phyloP scores from a whole-genome alignment of 1,140 invertebrate genomes.

The Drosophila ohnishii region DNA sequence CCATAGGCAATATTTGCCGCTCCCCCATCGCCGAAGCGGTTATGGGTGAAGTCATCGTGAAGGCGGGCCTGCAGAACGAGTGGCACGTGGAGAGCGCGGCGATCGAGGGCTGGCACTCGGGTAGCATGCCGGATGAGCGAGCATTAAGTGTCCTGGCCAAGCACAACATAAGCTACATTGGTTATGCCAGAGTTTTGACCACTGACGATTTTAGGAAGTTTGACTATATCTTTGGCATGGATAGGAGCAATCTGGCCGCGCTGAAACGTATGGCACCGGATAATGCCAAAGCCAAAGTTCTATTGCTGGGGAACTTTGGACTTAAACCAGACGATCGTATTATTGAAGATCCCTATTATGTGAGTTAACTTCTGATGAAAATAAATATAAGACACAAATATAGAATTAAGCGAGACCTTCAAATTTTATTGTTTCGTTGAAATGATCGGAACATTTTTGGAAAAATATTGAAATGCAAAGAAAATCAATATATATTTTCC shows the following conservation, averaged over 20 bases:
- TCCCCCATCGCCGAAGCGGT: slow-evolving; percentile 97
- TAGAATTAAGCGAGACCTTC: too few relatives aligned
- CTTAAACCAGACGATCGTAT: slow-evolving; percentile 87
- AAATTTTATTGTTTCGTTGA: background rate
- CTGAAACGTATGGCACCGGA: slow-evolving; percentile 86
- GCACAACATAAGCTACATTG: slow-evolving; percentile 88
- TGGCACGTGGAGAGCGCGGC: slow-evolving; percentile 96
- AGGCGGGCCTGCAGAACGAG: slow-evolving; percentile 85
- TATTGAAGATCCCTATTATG: slow-evolving; percentile 95
- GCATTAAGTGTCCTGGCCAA: slow-evolving; percentile 88
- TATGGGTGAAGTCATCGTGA: slow-evolving; percentile 89
- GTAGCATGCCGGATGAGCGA: slow-evolving; percentile 89
- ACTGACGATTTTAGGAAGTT: slow-evolving; percentile 89
- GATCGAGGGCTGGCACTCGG: slow-evolving; percentile 92
- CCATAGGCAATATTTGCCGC: slow-evolving; percentile 93
- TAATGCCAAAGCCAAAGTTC: slow-evolving; percentile 87
- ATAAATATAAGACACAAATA: too few relatives aligned
- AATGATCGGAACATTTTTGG: background rate
- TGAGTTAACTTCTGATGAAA: slow-evolving; percentile 63
- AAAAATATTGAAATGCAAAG: background rate
- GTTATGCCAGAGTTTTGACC: slow-evolving; percentile 89
- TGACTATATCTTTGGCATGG: slow-evolving; percentile 96
- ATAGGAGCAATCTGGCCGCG: slow-evolving; percentile 89
- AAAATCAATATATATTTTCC: background rate
- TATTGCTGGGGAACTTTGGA: slow-evolving; percentile 91